Evolutionary conservation across 2,113 vertebrate genomes (phyloP).

Genomic region (Forbesichthys papilliferus): DNA sequence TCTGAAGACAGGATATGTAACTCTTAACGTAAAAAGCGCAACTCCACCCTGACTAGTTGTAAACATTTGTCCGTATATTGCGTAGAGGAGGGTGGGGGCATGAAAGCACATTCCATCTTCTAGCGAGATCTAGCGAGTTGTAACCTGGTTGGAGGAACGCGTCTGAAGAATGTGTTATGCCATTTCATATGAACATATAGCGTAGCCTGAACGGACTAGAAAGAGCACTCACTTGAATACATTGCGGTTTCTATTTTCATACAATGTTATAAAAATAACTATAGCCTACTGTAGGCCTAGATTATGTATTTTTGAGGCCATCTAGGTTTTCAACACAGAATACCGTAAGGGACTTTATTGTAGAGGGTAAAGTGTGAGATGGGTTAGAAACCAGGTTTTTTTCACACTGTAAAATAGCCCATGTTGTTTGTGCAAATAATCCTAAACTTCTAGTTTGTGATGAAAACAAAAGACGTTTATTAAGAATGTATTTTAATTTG

Average conservation of each 20-base stretch:
- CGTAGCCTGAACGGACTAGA: background rate
- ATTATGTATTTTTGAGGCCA: no score
- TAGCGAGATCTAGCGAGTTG: constrained; percentile 58
- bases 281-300: no score
- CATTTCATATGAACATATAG: background rate
- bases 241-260: no score
- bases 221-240: constrained; percentile 21
- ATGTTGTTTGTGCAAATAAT: no score
- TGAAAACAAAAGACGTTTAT: no score
- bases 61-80: constrained; percentile 67
- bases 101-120: constrained; percentile 52
- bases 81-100: constrained; percentile 56
- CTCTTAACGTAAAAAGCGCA: constrained; percentile 62
- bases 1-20: constrained; percentile 54
- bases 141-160: constrained; percentile 35
- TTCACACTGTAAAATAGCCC: no score
- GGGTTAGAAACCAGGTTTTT: no score
- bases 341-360: no score
- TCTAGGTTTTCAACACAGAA: no score
- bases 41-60: constrained; percentile 71
- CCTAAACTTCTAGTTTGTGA: no score
- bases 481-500: background rate
- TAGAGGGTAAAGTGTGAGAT: no score
- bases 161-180: constrained; percentile 61
- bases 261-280: no score